Evolutionary conservation across 2,797 vertebrate species (phyloP), one percentile per base, ranked within the genome.

Genomic region (Eremophila alpestris): DNA sequence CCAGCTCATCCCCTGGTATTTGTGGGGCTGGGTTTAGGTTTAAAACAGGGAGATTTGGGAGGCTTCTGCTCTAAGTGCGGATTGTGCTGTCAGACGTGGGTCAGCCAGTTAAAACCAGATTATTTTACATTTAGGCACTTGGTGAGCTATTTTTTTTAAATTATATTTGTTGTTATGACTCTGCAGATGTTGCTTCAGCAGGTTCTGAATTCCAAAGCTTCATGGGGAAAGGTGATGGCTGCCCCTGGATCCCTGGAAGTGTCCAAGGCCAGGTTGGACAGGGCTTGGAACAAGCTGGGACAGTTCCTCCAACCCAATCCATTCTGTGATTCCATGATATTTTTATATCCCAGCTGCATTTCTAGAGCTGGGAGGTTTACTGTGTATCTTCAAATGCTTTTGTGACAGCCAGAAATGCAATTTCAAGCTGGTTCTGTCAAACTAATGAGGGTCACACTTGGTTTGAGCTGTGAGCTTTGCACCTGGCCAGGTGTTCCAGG

Each of bases 321-420:
- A 27, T 46, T 54, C 40, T 51, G 23, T 38, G 9, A 52, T 58
- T 65, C 52, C 15, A 8, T 32, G 4, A 5, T 36, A 68, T 68
- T 75, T 75, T 55, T 54, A 36, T 41, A 55, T 36, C 30, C 34
- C 62, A 68, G 15, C 54, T 58, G 30, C 19, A 3, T 60, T 64
- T 29, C 8, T 19, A 24, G 12, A 36, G 29, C 80, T 27, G 78
- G 48, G 75, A 51, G 13, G 2, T 62, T 85, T 54, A 5, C 9
- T 4, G 0, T 12, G 24, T 8, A 7, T 51, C 11, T 82, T 23
- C 2, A 13, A 7, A 4, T 4, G 4, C 26, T 2, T 38, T 38
- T 40, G 3, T 2, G 4, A 14, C 18, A 41, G 67, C 75, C 11
- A 11, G 52, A 45, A 73, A 22, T 29, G 21, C 7, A 3, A 38